Base-by-base conservation (phyloP, 2,113 vertebrate genomes). In the Polyodon spathula region DNA sequence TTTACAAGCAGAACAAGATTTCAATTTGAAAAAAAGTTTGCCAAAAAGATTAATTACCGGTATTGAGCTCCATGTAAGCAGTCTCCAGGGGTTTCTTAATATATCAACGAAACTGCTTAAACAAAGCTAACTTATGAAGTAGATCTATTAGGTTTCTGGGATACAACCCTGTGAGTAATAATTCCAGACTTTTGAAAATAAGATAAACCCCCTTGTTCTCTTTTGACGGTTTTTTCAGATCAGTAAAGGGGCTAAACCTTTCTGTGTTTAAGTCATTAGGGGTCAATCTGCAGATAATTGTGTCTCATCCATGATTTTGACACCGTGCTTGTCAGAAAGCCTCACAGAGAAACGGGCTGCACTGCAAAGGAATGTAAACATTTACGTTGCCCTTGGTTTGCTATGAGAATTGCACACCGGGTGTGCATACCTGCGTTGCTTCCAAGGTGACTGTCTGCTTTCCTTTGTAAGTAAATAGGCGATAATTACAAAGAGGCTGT, bases 361-460 rank as follows among this genome's bases (percentile, higher is more conserved):
- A 27, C 61, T 60, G 73, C 57, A 54, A 61, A 61, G 71, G 72
- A 83, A 81, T 78, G 77, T 75, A 80, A 82, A 81, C 83, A 73
- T 84, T 85, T 74, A 80, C 52, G 73, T 66, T 68, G 66, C 59
- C 67, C 53, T 54, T 66, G 60, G 69, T 66, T 73, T 77, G 75
- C 74, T 79, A 73, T 66, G 71, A 71, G 77, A 79, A 82, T 76
- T 66, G 78, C 73, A 75, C 73, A 77, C 66, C 75, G 60, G 27
- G 68, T 60, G 74, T 57, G 65, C 79, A 81, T 76, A 77, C 77
- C 73, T 79, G 76, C 56, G 54, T 27, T 64, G 70, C 76, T 78
- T 66, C 75, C 78, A 80, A 84, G 78, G 79, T 84, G 78, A 85
- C 72, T 66, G 71, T 68, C 69, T 76, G 75, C 67, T 76, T 78